phyloP scores from a whole-genome alignment of 1,140 invertebrate genomes.

The Calliopsis andreniformis region DNA sequence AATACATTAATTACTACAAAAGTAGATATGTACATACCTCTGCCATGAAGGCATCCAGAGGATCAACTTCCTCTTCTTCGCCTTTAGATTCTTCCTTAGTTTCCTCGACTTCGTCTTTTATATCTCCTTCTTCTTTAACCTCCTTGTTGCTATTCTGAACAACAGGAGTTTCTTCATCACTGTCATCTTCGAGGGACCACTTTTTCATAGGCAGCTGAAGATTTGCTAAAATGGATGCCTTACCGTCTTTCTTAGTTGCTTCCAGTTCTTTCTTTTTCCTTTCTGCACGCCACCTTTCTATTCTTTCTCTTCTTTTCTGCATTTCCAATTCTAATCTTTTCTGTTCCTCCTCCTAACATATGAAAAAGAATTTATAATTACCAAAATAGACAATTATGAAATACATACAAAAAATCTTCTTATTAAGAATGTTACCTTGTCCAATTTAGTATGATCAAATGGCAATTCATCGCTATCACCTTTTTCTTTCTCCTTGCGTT shows the following conservation, averaged over 20 bases:
- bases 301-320: conserved; percentile 94
- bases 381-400: neutral
- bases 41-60: conserved; percentile 98
- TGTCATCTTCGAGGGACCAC: conserved; percentile 96
- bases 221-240: conserved; percentile 83
- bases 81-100: conserved; percentile 83
- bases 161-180: conserved; percentile 85
- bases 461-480: conserved; percentile 82
- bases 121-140: conserved; percentile 82
- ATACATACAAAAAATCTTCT: neutral
- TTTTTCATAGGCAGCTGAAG: conserved; percentile 87
- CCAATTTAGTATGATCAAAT: conserved; percentile 88
- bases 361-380: neutral
- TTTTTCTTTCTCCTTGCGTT: conserved; percentile 82
- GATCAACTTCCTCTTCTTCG: conserved; percentile 92
- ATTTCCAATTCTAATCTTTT: conserved; percentile 96
- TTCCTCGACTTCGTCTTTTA: conserved; percentile 82
- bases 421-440: conserved; percentile 83
- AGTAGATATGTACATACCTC: conserved; percentile 82
- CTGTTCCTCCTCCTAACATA: conserved; percentile 91
- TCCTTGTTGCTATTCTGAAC: conserved; percentile 73
- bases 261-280: conserved; percentile 93
- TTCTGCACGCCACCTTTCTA: conserved; percentile 80
- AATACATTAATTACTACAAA: neutral
- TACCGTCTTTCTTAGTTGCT: conserved; percentile 88